phyloP scores from a whole-genome alignment of 2,797 vertebrate genomes.

The Nyctibius grandis region DNA sequence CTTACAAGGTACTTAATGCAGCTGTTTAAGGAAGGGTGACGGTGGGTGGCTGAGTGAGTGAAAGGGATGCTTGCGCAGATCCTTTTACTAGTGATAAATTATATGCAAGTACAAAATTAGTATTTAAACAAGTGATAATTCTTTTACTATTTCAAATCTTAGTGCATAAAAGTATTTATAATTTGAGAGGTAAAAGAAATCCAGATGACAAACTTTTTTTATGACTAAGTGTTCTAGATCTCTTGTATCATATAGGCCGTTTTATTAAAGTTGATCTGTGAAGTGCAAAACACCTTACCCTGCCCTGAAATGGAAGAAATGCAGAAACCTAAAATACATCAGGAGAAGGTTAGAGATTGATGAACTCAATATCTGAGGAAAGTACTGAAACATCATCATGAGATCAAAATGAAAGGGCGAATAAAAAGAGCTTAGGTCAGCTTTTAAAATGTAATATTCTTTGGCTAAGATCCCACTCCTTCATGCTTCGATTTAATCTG shows the following conservation, averaged over 20 bases:
- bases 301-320: background rate
- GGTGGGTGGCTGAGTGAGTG: background rate
- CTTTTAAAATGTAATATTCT: slow-evolving; percentile 58
- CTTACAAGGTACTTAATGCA: slow-evolving; percentile 69
- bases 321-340: background rate
- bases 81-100: background rate
- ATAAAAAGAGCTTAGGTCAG: slow-evolving; percentile 51
- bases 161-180: background rate
- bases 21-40: background rate
- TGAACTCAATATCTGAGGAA: slow-evolving; percentile 32
- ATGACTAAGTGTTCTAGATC: background rate
- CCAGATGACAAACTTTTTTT: background rate
- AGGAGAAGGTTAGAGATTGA: background rate
- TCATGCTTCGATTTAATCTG: slow-evolving; percentile 73
- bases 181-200: background rate
- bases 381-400: slow-evolving; percentile 33
- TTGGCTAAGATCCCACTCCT: slow-evolving; percentile 44
- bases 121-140: background rate
- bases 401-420: slow-evolving; percentile 61
- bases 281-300: background rate
- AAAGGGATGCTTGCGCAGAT: background rate
- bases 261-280: background rate
- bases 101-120: background rate
- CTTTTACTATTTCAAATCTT: background rate
- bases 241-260: background rate